phyloP scores from a whole-genome alignment of 2,888 invertebrate genomes.

The Tineola bisselliella region DNA sequence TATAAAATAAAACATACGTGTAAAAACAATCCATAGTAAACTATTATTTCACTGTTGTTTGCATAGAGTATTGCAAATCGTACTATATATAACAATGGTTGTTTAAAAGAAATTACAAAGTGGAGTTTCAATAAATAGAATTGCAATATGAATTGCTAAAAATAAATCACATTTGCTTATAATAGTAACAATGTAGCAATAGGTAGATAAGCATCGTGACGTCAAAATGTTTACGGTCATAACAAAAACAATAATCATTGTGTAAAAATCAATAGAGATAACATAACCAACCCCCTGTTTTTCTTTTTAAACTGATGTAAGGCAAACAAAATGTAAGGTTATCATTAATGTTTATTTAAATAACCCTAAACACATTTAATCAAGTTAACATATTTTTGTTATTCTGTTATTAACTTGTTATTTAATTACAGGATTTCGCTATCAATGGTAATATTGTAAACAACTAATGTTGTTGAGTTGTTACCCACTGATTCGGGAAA shows the following conservation, averaged over 20 bases:
- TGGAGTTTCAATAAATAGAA: too few relatives aligned
- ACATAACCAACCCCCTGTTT: neutral
- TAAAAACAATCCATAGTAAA: too few relatives aligned
- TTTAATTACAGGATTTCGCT: neutral
- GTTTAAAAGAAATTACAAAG: too few relatives aligned
- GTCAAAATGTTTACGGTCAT: neutral
- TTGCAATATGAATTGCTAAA: too few relatives aligned
- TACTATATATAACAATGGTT: too few relatives aligned
- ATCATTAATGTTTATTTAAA: neutral
- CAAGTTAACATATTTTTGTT: neutral
- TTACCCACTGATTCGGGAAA: neutral
- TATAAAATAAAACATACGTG: conserved; percentile 53
- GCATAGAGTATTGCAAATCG: too few relatives aligned
- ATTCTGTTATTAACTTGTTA: neutral
- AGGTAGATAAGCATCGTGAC: neutral
- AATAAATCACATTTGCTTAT: neutral
- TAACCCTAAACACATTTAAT: neutral
- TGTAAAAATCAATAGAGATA: neutral
- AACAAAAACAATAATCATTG: neutral
- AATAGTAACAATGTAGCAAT: neutral
- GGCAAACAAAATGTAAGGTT: neutral
- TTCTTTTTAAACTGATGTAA: neutral
- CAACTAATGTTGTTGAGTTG: neutral
- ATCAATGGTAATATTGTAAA: neutral
- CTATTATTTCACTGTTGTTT: too few relatives aligned